A percentile compares a stretch with the other conserved stretches of the same genome.
Conservation (phyloP, 53 echinoderm and acorn worm species). For the Patiria pectinifera region DNA sequence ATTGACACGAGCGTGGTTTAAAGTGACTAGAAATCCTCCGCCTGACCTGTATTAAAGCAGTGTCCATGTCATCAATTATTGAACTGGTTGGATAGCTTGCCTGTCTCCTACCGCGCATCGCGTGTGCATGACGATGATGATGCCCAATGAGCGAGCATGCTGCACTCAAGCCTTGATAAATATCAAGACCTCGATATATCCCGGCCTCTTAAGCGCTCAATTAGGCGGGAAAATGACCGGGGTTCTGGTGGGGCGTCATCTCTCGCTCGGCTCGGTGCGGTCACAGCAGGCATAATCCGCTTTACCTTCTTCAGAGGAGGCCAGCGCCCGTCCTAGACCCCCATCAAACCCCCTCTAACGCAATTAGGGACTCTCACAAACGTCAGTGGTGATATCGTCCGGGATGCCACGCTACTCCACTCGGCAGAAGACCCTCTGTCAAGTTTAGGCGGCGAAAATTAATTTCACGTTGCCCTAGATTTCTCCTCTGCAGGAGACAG, state of each 20-base stretch:
- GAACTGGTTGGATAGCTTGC: neutral
- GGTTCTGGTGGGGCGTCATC: neutral
- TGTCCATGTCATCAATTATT: constrained; percentile 44
- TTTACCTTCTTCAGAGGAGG: neutral
- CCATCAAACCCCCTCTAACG: constrained; percentile 37
- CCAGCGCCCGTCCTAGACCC: neutral
- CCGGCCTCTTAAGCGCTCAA: constrained; percentile 37
- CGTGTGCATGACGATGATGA: neutral
- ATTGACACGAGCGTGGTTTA: neutral
- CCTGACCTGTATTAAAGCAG: neutral
- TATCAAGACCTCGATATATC: constrained; percentile 35
- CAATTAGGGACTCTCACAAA: constrained; percentile 45
- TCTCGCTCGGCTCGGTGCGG: neutral
- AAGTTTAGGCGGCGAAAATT: constrained; percentile 58
- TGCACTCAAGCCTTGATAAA: neutral
- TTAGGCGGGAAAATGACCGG: constrained; percentile 53
- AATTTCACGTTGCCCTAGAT: constrained; percentile 65
- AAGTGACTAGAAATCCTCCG: neutral
- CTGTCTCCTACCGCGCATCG: neutral
- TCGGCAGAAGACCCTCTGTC: constrained; percentile 5
- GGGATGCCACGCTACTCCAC: neutral
- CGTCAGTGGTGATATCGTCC: constrained; percentile 51
- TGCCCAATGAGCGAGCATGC: neutral
- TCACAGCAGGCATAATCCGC: neutral
- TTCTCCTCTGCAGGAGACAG: constrained; percentile 1